Conservation (phyloP, 2,888 invertebrate genomes). For the Eupithecia vulgata region DNA sequence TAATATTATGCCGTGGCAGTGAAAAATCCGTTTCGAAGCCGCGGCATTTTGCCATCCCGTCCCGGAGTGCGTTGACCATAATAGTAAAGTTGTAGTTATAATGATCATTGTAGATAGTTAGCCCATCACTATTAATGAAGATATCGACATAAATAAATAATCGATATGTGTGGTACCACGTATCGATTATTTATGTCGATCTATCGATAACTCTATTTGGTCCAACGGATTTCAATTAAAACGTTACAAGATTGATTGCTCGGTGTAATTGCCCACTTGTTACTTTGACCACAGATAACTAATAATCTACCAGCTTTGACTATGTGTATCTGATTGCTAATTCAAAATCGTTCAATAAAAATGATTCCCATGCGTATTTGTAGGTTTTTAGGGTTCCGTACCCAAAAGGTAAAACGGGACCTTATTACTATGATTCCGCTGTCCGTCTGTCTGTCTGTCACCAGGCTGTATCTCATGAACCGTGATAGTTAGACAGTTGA, state of each 20-base stretch:
- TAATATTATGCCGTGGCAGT: too few species aligned
- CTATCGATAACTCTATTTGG: conserved; percentile 7
- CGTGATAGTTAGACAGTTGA: too few species aligned
- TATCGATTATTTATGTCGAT: background rate
- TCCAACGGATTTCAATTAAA: conserved; percentile 21
- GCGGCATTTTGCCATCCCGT: too few species aligned
- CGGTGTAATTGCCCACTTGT: conserved; percentile 25
- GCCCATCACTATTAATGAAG: background rate
- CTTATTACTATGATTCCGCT: too few species aligned
- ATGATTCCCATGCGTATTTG: conserved; percentile 4
- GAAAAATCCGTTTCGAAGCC: too few species aligned
- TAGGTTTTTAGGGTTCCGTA: too few species aligned
- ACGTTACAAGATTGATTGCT: conserved; percentile 26
- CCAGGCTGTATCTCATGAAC: too few species aligned
- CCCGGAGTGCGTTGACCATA: too few species aligned
- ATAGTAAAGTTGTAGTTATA: background rate
- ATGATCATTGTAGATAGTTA: background rate
- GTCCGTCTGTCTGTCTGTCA: too few species aligned
- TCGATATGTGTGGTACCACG: background rate
- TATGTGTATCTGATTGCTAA: conserved; percentile 18
- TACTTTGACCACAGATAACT: conserved; percentile 9
- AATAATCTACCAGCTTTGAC: background rate
- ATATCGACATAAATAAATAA: background rate
- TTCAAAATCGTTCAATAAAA: conserved; percentile 2
- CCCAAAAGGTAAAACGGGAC: too few species aligned